Percentiles rank a stretch among this genome's conserved stretches.
These are phyloP conservation scores for Chloebia gouldiae DNA, from an alignment of 2,113 vertebrate species.

Conservation along the genomic window DNA sequence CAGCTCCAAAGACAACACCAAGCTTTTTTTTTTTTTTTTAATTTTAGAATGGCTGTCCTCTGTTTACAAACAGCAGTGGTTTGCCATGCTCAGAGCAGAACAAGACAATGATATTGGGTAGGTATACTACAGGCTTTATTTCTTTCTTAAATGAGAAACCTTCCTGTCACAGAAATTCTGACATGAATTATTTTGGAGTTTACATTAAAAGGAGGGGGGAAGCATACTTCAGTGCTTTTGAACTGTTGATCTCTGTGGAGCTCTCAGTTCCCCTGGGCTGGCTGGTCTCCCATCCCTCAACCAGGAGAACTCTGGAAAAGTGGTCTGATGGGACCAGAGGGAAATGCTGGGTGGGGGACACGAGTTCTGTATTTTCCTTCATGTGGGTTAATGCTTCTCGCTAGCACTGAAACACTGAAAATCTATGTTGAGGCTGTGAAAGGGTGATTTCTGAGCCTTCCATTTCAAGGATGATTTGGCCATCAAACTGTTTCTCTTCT, in stretches of 20 bases:
- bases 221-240: not conserved
- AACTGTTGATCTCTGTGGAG: not conserved
- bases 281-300: not conserved
- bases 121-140: constrained; percentile 60
- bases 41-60: constrained; percentile 88
- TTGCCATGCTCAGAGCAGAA: constrained; percentile 95
- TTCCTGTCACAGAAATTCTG: not conserved
- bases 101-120: constrained; percentile 95
- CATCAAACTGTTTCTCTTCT: not conserved
- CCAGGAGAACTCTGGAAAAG: not conserved
- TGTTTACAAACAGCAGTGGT: constrained; percentile 97
- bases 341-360: not conserved
- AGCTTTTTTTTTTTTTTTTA: not conserved
- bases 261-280: not conserved
- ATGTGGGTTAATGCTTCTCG: not conserved
- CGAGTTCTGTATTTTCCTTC: not conserved
- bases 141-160: not conserved
- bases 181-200: not conserved
- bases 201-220: not conserved
- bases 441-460: not conserved
- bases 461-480: not conserved
- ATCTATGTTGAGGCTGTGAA: not conserved
- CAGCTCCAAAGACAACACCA: not conserved
- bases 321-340: not conserved
- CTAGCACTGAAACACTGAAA: not conserved